Base-by-base conservation (phyloP, 2,113 vertebrate genomes). In the Seriola dumerili region DNA sequence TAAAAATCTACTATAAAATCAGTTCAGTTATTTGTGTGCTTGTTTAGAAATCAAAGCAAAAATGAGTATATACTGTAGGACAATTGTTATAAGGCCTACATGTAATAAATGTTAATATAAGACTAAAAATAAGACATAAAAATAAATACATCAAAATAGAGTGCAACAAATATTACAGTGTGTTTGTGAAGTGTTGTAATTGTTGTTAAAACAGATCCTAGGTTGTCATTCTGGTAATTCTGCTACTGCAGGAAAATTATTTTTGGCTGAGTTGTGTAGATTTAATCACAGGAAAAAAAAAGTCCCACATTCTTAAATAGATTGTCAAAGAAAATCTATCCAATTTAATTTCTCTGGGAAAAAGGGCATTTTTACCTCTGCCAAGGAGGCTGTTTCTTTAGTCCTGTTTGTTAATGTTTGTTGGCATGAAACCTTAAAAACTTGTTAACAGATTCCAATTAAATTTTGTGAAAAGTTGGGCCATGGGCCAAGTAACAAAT, bases 391-490 rank as follows among this genome's bases (percentile, higher is more conserved):
- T 23, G 66, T 54, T 40, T 58, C 63, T 64, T 81, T 29, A 21
- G 1, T 78, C 48, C 55, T 57, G 17, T 76, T 67, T 50, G 10
- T 58, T 12, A 50, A 21, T 72, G 13, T 44, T 59, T 76, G 55
- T 19, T 58, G 63, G 63, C 72, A 25, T 21, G 13, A 58, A 64
- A 50, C 6, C n/a, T 65, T 14, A 10, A 77, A 82, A 76, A 61
- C 13, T 21, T 74, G 4, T 67, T 19, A 38, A 85, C 29, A 42
- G 42, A 80, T 76, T 85, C 44, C 42, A 66, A 71, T 73, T 64
- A 17, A 61, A 67, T 34, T 55, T 57, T 0, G 25, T 70, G 13
- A 66, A 46, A 25, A 40, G 21, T 40, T 40, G 42, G 52, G 58
- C 59, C 50, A 58, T 4, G 29, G 54, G 52, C 72, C 67, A 76